Evolutionary conservation across 2,888 invertebrate genomes (phyloP).

Genomic region (Chrysina gloriosa): DNA sequence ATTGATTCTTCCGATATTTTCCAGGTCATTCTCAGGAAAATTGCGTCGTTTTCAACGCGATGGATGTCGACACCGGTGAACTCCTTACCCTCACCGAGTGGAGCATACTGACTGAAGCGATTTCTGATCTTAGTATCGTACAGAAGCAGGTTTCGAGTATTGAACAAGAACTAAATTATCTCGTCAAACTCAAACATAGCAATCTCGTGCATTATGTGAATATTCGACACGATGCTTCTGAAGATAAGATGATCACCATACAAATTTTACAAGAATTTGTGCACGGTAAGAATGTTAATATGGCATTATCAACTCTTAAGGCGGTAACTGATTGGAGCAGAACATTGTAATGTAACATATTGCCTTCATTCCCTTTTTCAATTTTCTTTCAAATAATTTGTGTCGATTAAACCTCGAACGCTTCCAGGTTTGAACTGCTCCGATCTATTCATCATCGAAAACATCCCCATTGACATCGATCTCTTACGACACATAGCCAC

Average conservation of each 20-base stretch:
- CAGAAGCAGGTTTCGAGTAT: slow-evolving; percentile 73
- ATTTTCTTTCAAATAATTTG: not conserved
- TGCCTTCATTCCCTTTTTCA: no score
- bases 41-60: slow-evolving; percentile 79
- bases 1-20: slow-evolving; percentile 32
- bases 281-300: slow-evolving; percentile 62
- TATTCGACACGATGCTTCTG: slow-evolving; percentile 69
- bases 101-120: slow-evolving; percentile 69
- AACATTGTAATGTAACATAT: no score
- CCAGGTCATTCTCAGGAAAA: slow-evolving; percentile 80
- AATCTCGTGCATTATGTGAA: slow-evolving; percentile 82
- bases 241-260: slow-evolving; percentile 73
- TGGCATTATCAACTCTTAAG: no score
- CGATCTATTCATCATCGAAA: slow-evolving; percentile 67
- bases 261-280: slow-evolving; percentile 79
- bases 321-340: no score
- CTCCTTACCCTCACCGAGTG: slow-evolving; percentile 82
- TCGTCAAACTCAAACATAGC: slow-evolving; percentile 77
- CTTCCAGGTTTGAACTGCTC: slow-evolving; percentile 60
- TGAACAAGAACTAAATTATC: slow-evolving; percentile 82
- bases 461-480: slow-evolving; percentile 67
- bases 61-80: slow-evolving; percentile 80
- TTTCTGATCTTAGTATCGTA: slow-evolving; percentile 60
- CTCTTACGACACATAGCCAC: slow-evolving; percentile 75
- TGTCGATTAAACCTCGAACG: no score